A percentile compares a stretch with the other conserved stretches of the same genome.
Evolutionary conservation across 2,113 vertebrate genomes (phyloP).

Genomic region (Dryoscopus gambensis): DNA sequence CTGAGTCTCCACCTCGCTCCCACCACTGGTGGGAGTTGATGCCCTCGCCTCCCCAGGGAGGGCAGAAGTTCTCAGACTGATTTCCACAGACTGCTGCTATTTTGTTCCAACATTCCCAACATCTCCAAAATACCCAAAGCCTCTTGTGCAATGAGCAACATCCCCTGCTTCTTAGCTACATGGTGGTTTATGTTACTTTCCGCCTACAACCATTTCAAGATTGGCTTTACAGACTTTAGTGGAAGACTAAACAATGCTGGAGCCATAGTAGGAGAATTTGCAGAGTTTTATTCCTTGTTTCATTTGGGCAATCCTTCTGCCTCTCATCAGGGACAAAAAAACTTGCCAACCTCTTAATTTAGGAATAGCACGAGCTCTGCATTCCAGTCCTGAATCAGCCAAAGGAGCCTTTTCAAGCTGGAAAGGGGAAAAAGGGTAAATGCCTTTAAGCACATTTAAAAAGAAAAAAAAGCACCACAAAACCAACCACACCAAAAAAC

Average conservation of each 20-base stretch:
- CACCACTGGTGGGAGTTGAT: not conserved
- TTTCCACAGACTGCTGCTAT: slow-evolving; percentile 48
- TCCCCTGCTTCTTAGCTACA: slow-evolving; percentile 47
- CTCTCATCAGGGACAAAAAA: slow-evolving; percentile 64
- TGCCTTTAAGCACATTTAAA: slow-evolving; percentile 21
- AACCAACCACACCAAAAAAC: not conserved
- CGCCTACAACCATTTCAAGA: slow-evolving; percentile 56
- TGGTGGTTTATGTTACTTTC: slow-evolving; percentile 63
- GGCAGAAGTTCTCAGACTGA: slow-evolving; percentile 22
- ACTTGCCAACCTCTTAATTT: slow-evolving; percentile 49
- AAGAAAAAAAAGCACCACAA: not conserved
- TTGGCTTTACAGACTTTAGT: slow-evolving; percentile 55
- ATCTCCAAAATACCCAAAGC: slow-evolving; percentile 62
- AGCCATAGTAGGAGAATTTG: slow-evolving; percentile 63
- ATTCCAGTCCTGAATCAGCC: slow-evolving; percentile 32
- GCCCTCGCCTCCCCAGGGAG: not conserved
- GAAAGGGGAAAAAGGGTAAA: slow-evolving; percentile 40
- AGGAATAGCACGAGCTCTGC: slow-evolving; percentile 33
- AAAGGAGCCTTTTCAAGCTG: slow-evolving; percentile 4
- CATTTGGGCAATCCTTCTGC: slow-evolving; percentile 61
- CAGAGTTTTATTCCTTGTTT: slow-evolving; percentile 60
- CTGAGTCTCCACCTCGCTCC: not conserved
- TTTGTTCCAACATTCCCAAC: slow-evolving; percentile 52
- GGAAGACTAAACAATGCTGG: slow-evolving; percentile 68
- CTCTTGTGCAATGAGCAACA: slow-evolving; percentile 57